Base-by-base conservation (phyloP, 2,888 invertebrate genomes). In the Rhagonycha lutea region DNA sequence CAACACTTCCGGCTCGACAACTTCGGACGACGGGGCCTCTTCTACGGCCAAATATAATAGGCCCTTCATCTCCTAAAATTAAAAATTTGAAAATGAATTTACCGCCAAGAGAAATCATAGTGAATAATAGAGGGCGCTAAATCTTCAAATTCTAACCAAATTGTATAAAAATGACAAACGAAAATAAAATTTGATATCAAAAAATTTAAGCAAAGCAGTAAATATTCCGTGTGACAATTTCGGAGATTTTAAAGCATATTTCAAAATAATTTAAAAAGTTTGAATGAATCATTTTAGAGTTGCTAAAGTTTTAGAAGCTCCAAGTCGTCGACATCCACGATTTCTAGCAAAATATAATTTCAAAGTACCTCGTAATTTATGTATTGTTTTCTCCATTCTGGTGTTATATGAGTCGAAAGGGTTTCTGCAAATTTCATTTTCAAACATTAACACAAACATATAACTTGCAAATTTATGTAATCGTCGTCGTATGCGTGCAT, bases 331-430 rank as follows among this genome's bases (percentile, higher is more conserved):
- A n/a, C 4, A 32, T 12, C 32, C 32, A n/a, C 2, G 14, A 23
- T 23, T 61, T 63, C 7, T 23, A 32, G 32, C 5, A 32, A 32
- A 32, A n/a, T 32, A 10, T 12, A 47, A 67, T 32, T 68, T 70
- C 23, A 7, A 14, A 61, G 62, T 87, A 92, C 93, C 91, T 93
- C 93, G 88, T 93, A 93, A 86, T 91, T 92, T 83, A 93, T 93
- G 80, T 92, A 97, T 86, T 97, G 96, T 86, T 96, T 96, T 81
- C 96, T 91, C 96, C 96, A 96, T 91, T 97, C 96, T 76, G 96
- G 96, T 73, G 96, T 97, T 80, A 97, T 95, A 85, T 97, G 96
- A 61, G 96, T 95, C 61, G 93, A 90, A 79, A 96, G 89, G 88
- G 96, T 96, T 88, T 97, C 96, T 11, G 96, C 94, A 86, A 97